Conservation (phyloP, 2,888 invertebrate species). For the Notodonta dromedarius region DNA sequence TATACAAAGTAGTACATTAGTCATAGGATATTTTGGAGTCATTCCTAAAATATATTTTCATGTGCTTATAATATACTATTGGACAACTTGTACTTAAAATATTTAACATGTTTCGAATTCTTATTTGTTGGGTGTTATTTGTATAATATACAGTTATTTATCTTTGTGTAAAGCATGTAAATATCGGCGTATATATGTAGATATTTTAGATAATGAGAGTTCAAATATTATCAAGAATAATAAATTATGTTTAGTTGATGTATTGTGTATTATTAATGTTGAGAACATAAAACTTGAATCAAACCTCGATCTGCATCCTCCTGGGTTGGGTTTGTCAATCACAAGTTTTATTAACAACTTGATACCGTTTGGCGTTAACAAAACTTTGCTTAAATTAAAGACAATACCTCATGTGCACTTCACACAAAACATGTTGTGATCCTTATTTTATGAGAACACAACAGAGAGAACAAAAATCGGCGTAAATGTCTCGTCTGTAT, state of each 20-base stretch:
- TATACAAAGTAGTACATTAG: slow-evolving; percentile 41
- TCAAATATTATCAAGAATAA: slow-evolving; percentile 81
- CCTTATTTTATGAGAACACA: no score
- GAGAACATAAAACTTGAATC: neutral
- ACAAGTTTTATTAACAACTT: no score
- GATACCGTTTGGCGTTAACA: no score
- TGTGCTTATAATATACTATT: slow-evolving; percentile 56
- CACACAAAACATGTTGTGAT: no score
- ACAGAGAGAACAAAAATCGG: no score
- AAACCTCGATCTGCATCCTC: neutral
- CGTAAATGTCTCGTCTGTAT: no score
- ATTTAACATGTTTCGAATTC: slow-evolving; percentile 59
- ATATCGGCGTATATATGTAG: slow-evolving; percentile 79
- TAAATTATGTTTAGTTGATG: slow-evolving; percentile 82
- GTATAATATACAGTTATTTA: slow-evolving; percentile 76
- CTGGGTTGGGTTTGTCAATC: no score
- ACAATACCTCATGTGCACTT: no score
- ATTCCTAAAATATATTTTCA: slow-evolving; percentile 58
- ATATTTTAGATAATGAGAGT: slow-evolving; percentile 81
- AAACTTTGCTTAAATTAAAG: no score
- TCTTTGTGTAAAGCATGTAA: slow-evolving; percentile 77
- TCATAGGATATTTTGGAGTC: slow-evolving; percentile 44
- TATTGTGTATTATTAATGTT: slow-evolving; percentile 37
- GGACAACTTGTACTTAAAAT: slow-evolving; percentile 71
- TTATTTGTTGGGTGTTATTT: slow-evolving; percentile 74